These are phyloP conservation scores for Pempheris klunzingeri DNA, from an alignment of 2,797 vertebrate species.

Conservation along the genomic window DNA sequence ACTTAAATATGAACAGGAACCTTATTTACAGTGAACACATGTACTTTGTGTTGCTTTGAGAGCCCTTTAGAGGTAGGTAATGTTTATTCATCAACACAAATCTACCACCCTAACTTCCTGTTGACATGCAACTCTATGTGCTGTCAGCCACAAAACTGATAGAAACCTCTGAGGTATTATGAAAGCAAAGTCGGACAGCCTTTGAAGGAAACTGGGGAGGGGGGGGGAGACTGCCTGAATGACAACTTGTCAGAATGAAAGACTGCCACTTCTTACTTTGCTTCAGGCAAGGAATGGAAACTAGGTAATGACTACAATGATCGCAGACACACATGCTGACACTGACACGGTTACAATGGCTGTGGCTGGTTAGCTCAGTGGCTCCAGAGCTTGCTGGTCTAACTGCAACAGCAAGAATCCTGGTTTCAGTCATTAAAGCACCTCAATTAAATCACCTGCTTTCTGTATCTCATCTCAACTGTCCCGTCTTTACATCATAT, in stretches of 20 bases:
- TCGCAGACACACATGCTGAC: slow-evolving; percentile 27
- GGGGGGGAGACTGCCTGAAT: slow-evolving; percentile 70
- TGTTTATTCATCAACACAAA: slow-evolving; percentile 77
- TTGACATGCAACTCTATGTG: slow-evolving; percentile 69
- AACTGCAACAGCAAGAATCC: slow-evolving; percentile 31
- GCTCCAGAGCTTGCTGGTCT: slow-evolving; percentile 32
- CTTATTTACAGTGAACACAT: slow-evolving; percentile 48
- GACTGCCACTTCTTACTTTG: slow-evolving; percentile 78
- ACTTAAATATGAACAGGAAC: slow-evolving; percentile 28
- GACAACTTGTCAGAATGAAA: slow-evolving; percentile 86
- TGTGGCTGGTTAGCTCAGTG: slow-evolving; percentile 36
- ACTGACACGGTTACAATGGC: slow-evolving; percentile 22
- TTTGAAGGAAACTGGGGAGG: slow-evolving; percentile 54
- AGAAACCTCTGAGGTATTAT: slow-evolving; percentile 74
- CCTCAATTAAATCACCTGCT: slow-evolving; percentile 24
- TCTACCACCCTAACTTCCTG: slow-evolving; percentile 63
- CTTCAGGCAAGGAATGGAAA: slow-evolving; percentile 73
- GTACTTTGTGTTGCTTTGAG: slow-evolving; percentile 49
- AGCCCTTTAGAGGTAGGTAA: slow-evolving; percentile 54
- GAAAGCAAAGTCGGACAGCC: slow-evolving; percentile 70
- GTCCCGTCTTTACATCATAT: slow-evolving; percentile 11
- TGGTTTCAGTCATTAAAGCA: slow-evolving; percentile 33
- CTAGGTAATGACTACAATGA: slow-evolving; percentile 70
- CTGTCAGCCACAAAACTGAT: slow-evolving; percentile 68
- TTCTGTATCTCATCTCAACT: slow-evolving; percentile 17